A percentile compares a stretch with the other conserved stretches of the same genome.
phyloP scores from a whole-genome alignment of 92 coral and sea anemone genomes.

The Umimayanthus kanabou region DNA sequence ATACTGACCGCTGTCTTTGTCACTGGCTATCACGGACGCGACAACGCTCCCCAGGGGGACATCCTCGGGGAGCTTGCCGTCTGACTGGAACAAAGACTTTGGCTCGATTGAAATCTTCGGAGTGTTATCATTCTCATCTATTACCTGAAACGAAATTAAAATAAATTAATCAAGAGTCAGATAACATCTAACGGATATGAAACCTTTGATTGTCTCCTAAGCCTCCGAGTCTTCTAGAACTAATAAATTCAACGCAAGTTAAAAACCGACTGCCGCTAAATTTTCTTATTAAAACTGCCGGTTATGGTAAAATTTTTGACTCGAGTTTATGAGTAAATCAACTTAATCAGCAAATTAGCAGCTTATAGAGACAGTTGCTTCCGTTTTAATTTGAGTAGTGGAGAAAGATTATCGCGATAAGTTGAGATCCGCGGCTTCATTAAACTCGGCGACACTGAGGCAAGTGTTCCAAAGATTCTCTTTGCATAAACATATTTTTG shows the following conservation, averaged over 20 bases:
- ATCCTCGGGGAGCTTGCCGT: slow-evolving; percentile 82
- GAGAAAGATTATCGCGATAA: slow-evolving; percentile 5
- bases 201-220: background rate
- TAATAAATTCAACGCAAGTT: background rate
- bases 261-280: background rate
- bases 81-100: slow-evolving; percentile 38
- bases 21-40: slow-evolving; percentile 72
- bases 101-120: slow-evolving; percentile 64
- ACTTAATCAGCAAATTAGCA: background rate
- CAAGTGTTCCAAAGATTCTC: background rate
- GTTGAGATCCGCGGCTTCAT: background rate
- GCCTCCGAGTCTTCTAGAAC: background rate
- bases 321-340: background rate
- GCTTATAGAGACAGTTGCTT: background rate
- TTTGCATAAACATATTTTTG: background rate
- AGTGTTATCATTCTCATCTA: slow-evolving; percentile 89
- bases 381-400: slow-evolving; percentile 41
- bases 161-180: background rate
- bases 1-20: slow-evolving; percentile 76
- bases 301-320: background rate
- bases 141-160: slow-evolving; percentile 52
- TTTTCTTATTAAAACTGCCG: background rate
- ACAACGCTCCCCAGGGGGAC: slow-evolving; percentile 53
- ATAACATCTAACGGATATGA: slow-evolving; percentile 16
- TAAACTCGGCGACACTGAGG: background rate